Percentiles rank a stretch among this genome's conserved stretches.
Evolutionary conservation across 2,797 vertebrate genomes (phyloP).

Genomic region (Urophycis tenuis): DNA sequence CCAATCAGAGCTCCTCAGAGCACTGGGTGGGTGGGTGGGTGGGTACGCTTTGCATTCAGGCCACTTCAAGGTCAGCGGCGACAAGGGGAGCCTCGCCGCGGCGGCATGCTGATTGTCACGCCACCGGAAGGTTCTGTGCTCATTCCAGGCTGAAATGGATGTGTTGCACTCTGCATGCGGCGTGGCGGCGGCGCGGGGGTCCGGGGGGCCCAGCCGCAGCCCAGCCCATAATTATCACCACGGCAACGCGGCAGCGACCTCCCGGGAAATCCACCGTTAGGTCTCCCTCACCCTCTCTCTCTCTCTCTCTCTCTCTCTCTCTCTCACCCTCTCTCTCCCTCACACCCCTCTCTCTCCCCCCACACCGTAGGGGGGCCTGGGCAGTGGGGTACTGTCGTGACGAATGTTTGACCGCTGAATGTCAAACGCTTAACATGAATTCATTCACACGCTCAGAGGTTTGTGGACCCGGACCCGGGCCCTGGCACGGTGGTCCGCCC

Average conservation of each 20-base stretch:
- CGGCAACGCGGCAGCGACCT: neutral
- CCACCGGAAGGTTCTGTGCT: constrained; percentile 32
- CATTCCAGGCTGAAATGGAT: constrained; percentile 48
- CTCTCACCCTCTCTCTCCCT: too few species aligned
- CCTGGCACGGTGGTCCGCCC: too few species aligned
- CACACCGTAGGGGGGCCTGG: too few species aligned
- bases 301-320: neutral
- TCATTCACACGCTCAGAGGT: too few species aligned
- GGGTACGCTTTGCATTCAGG: constrained; percentile 44
- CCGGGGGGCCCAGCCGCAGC: neutral
- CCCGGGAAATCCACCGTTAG: neutral
- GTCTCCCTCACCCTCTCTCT: neutral
- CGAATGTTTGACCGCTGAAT: too few species aligned
- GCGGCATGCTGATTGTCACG: constrained; percentile 42
- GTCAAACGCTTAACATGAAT: too few species aligned
- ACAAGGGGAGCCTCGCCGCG: constrained; percentile 39
- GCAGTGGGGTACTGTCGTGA: too few species aligned
- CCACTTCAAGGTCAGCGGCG: constrained; percentile 53
- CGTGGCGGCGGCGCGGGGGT: too few species aligned
- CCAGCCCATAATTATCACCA: neutral
- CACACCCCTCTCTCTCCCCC: too few species aligned
- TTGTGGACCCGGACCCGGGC: too few species aligned
- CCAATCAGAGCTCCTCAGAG: neutral
- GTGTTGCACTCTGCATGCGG: constrained; percentile 53
- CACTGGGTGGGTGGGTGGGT: neutral